Evolutionary conservation across 2,113 vertebrate species (phyloP), one percentile per base, ranked within the genome.

Genomic region (Leiothrix lutea): DNA sequence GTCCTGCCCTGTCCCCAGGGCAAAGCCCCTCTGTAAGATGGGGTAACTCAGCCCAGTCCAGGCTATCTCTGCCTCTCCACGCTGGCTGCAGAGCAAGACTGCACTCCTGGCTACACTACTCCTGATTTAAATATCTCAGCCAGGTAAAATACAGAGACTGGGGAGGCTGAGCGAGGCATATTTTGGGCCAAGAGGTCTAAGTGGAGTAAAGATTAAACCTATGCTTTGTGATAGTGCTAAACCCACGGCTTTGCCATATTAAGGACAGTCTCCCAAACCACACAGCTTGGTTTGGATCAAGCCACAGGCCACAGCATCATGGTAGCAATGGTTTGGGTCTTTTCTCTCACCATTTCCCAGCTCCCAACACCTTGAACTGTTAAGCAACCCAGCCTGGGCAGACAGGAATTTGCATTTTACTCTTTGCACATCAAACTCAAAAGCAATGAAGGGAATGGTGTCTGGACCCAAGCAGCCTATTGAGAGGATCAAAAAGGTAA

Each of bases 401-500:
- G 95, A 79, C 88, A 81, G 75, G 82, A 90, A 84, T 86, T 84
- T 75, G 72, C 7, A 13, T 91, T 91, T 92, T 45, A 18, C 35
- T 60, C 86, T 80, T 54, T 67, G 40, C 71, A 56, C 75, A 80
- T 90, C 90, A 62, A 54, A 86, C 80, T 90, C 72, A 64, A 90
- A 88, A 88, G 74, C 44, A 57, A 28, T 1, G 58, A 78, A 74
- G 75, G 72, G 67, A 92, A 92, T 5, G 75, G 64, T 84, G 89
- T 67, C 62, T 89, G 87, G 33, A 47, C 87, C 61, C 73, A 54
- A 86, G 77, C 69, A 86, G 94, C 56, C 85, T 72, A 75, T 80
- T 92, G 94, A 92, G 86, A 86, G 85, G 90, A 92, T 96, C 79
- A 92, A 84, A 86, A 95, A 95, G 90, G 90, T 95, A 93, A 72